These are phyloP conservation scores for Desmodus rotundus DNA, from an alignment of 2,113 vertebrate genomes.

Conservation along the genomic window DNA sequence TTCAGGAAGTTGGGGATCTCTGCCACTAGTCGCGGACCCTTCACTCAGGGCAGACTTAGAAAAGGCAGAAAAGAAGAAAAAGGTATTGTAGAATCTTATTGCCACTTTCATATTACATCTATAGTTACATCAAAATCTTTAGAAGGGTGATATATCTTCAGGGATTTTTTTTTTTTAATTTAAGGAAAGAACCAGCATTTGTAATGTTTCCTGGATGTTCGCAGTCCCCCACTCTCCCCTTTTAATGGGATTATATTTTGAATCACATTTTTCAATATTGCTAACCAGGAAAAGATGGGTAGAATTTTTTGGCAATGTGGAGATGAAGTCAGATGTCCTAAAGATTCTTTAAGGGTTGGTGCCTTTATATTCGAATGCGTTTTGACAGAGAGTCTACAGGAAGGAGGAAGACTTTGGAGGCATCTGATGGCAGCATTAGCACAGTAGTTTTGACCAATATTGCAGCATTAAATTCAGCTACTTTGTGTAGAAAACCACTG, in stretches of 20 bases:
- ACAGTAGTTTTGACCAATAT: neutral
- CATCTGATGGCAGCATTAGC: neutral
- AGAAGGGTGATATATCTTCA: neutral
- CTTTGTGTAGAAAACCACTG: conserved; percentile 33
- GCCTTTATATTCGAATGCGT: rapidly evolving
- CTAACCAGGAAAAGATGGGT: conserved; percentile 32
- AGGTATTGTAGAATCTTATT: neutral
- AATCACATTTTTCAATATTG: neutral
- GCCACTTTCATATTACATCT: neutral
- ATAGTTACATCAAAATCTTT: conserved; percentile 4
- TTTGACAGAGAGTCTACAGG: neutral
- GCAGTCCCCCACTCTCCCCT: neutral
- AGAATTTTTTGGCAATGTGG: conserved; percentile 3
- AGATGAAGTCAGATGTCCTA: neutral
- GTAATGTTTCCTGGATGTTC: neutral
- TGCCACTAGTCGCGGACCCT: conserved; percentile 24
- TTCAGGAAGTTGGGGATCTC: neutral
- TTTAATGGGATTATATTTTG: conserved; percentile 19
- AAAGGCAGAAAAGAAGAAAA: neutral
- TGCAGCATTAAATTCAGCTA: conserved; percentile 34
- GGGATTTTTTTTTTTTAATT: neutral
- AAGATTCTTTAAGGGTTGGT: neutral
- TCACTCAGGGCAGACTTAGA: neutral
- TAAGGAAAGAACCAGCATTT: neutral
- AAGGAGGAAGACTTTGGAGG: neutral